These are phyloP conservation scores for Palaemon carinicauda DNA, from an alignment of 1,140 invertebrate species.

Conservation along the genomic window DNA sequence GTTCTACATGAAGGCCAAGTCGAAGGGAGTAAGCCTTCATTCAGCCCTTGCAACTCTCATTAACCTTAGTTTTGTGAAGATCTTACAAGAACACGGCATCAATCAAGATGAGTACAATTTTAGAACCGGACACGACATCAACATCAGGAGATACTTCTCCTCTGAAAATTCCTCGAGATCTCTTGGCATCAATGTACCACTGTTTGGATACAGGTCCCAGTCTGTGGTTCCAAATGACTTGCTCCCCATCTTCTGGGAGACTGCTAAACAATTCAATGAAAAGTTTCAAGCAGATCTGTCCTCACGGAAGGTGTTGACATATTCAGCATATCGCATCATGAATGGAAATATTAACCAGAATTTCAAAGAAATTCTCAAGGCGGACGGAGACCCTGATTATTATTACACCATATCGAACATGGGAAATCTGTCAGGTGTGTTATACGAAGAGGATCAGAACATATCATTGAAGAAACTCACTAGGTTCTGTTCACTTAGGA, in stretches of 20 bases:
- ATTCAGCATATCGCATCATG: not conserved
- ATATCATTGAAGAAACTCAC: not conserved
- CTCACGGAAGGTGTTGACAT: not conserved
- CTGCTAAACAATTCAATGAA: not conserved
- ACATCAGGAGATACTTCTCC: conserved; percentile 12
- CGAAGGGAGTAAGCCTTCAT: conserved; percentile 6
- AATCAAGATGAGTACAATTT: not conserved
- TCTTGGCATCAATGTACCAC: conserved; percentile 6
- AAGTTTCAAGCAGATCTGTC: not conserved
- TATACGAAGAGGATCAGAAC: not conserved
- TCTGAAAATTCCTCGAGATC: not conserved
- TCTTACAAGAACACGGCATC: not conserved
- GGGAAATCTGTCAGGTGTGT: not conserved
- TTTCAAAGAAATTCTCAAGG: conserved; percentile 4
- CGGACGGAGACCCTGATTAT: not conserved
- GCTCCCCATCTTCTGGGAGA: not conserved
- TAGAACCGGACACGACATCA: conserved; percentile 5
- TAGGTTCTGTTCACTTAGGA: not conserved
- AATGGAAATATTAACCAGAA: not conserved
- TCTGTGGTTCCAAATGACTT: not conserved
- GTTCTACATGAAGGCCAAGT: not conserved
- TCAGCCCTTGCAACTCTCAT: not conserved
- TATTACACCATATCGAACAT: conserved; percentile 28
- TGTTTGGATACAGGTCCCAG: conserved; percentile 9
- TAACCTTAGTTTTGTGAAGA: not conserved